Conservation (phyloP, 2,113 vertebrate species). For the Circaetus cinerascens region DNA sequence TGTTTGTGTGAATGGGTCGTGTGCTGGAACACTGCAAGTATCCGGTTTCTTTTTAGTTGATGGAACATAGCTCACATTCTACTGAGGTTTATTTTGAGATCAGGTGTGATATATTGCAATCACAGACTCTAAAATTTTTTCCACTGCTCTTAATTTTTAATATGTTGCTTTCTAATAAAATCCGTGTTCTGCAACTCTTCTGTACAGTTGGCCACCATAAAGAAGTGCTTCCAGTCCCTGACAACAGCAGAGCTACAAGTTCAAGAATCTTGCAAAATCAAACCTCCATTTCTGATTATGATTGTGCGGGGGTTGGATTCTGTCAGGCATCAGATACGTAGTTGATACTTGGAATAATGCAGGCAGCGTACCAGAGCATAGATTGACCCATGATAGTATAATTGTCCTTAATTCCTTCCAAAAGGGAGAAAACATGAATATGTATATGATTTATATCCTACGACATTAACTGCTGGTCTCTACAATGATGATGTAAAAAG, state of each 20-base stretch:
- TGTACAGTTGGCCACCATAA: background rate
- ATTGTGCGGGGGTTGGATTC: background rate
- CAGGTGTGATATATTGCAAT: background rate
- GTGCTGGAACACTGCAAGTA: background rate
- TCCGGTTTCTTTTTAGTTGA: background rate
- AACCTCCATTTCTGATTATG: background rate
- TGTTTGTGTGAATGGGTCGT: background rate
- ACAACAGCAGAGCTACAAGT: background rate
- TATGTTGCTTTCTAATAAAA: background rate
- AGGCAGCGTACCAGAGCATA: background rate
- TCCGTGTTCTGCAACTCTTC: background rate
- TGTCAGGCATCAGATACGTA: background rate
- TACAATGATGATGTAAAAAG: background rate
- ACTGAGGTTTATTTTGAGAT: background rate
- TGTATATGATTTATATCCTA: background rate
- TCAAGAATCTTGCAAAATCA: background rate
- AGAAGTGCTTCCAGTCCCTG: background rate
- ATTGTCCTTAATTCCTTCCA: background rate
- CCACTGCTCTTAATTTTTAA: background rate
- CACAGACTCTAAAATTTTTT: background rate
- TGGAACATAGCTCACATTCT: background rate
- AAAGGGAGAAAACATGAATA: background rate
- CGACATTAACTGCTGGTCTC: fast-evolving
- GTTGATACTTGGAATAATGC: background rate
- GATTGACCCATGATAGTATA: background rate